Base-by-base conservation (phyloP, 1,140 invertebrate species). In the Chlorops oryzae region DNA sequence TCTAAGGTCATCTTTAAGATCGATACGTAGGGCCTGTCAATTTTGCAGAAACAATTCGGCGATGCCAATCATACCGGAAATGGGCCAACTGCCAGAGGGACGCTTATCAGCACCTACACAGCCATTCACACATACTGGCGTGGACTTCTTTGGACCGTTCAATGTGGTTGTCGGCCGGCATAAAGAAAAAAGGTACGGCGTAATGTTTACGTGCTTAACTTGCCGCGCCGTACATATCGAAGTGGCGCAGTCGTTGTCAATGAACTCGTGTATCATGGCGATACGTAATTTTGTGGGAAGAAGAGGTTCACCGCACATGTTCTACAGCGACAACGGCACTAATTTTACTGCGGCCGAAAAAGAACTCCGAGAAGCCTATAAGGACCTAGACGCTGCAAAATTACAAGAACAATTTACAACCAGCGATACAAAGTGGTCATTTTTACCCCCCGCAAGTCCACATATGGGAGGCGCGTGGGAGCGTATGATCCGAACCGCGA, bases 311-410 rank as follows among this genome's bases (percentile, higher is more conserved):
- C n/a, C n/a, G n/a, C n/a, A n/a, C n/a, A n/a, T n/a, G n/a, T n/a
- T 76, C 0, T 65, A 59, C 43, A 54, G 49, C 15, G 74, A 75
- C 53, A 65, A 65, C 49, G 72, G 61, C 0, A 68, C 64, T 1
- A 74, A 66, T 50, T 73, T 74, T 46, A 38, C 58, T 5, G 61
- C 62, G 5, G 63, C 62, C 20, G 54, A 63, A 40, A 44, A 47
- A 1, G 50, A 65, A 40, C 47, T 69, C 17, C 18, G 43, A 9
- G 38, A 27, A 2, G 51, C 54, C 6, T 25, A 27, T 20, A 38
- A 42, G 24, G 23, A 40, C 23, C 24, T 32, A 18, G 46, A 46
- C n/a, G n/a, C n/a, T n/a, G n/a, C n/a, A 23, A 18, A 54, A 34
- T 24, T 17, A 37, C 23, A 35, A 28, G 9, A 49, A n/a, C 27